phyloP scores from a whole-genome alignment of 2,888 invertebrate genomes.

The Phasia obesa region DNA sequence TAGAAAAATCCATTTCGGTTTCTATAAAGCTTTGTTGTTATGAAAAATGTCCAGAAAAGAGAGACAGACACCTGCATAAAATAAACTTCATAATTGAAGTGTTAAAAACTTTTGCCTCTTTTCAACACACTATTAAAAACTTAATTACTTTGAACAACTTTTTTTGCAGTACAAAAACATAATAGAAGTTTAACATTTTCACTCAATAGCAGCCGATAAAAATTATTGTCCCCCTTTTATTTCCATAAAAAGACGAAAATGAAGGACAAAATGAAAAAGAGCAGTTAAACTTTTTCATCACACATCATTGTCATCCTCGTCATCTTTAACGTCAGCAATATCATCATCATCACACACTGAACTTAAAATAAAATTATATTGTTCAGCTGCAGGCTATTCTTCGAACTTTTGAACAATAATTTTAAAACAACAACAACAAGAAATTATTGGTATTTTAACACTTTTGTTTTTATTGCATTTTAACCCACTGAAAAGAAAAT shows the following conservation, averaged over 20 bases:
- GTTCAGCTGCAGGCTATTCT: constrained; percentile 12
- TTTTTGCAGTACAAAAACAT: constrained; percentile 18
- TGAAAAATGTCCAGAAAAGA: background rate
- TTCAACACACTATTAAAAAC: constrained; percentile 68
- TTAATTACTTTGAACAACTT: constrained; percentile 67
- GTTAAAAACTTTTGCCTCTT: constrained; percentile 62
- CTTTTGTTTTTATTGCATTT: constrained; percentile 64
- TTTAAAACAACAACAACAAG: background rate
- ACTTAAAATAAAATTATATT: constrained; percentile 35
- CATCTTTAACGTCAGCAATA: constrained; percentile 17
- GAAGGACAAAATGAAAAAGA: constrained; percentile 46
- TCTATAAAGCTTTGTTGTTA: no score
- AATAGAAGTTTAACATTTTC: constrained; percentile 39
- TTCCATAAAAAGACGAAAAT: constrained; percentile 7
- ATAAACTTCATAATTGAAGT: constrained; percentile 51
- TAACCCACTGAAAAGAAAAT: constrained; percentile 44
- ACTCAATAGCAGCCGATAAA: constrained; percentile 33
- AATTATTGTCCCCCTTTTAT: constrained; percentile 41
- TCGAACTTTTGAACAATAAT: background rate
- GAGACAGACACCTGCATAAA: constrained; percentile 53
- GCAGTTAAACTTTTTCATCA: constrained; percentile 61
- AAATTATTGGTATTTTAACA: constrained; percentile 69
- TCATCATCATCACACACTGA: background rate
- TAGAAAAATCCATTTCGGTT: no score
- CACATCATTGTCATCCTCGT: constrained; percentile 59